Base-by-base conservation (phyloP, 2,797 vertebrate species). In the Pterois miles region DNA sequence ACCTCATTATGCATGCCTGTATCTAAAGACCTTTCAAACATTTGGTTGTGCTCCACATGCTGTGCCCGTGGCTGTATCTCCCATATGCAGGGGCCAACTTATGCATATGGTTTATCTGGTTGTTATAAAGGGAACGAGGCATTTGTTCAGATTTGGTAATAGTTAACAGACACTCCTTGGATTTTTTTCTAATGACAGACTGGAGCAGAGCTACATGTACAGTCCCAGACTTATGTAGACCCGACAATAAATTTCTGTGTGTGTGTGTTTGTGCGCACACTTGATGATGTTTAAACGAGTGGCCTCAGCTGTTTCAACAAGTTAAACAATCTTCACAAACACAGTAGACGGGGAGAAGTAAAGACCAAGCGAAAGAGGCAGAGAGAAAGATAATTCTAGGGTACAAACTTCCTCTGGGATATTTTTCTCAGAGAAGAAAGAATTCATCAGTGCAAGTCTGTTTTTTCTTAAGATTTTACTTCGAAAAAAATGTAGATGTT, bases 261-360 rank as follows among this genome's bases (percentile, higher is more conserved):
- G 54, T 65, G 57, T 69, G 71, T 74, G 64, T 78, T 82, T 58
- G 79, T 36, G 23, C 40, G 56, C 81, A 85, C 76, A 80, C 86
- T 90, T 91, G 87, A 91, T 92, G 86, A 86, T 93, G 90, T 93
- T 93, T 92, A 90, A 94, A 92, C 71, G 70, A 91, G 80, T 85
- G 86, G 81, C 84, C 87, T 92, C 89, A 86, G 84, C 85, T 92
- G 92, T 93, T 90, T 92, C 91, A 93, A 94, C 93, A 94, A 90
- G 89, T 91, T 86, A 86, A 93, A 89, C 82, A 86, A 82, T 91
- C 82, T 90, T 82, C 65, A 65, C 71, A 90, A 89, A 92, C 88
- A 91, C 76, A 85, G 76, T 10, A 71, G 78, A 85, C 80, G 58
- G 66, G 85, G 77, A 78, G 77, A 78, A 83, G 79, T 85, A 86